Evolutionary conservation across 2,888 invertebrate genomes (phyloP).

Genomic region (Patella caerulea): DNA sequence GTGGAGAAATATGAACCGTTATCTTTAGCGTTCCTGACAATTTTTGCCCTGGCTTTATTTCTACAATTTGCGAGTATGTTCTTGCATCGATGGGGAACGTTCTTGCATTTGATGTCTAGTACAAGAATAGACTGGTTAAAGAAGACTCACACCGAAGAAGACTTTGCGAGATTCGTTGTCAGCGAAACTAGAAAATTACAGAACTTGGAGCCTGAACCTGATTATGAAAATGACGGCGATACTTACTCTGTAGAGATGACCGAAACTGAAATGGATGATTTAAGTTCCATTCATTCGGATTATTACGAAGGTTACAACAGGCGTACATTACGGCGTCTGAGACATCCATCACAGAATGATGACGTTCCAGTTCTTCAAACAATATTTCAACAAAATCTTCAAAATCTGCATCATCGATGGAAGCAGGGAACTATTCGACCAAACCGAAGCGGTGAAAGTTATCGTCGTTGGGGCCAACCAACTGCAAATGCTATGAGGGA

Average conservation of each 20-base stretch:
- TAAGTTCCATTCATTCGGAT: constrained; percentile 27
- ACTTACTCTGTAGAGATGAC: constrained; percentile 21
- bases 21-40: constrained; percentile 56
- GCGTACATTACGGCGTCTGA: constrained; percentile 33
- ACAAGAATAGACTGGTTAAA: constrained; percentile 62
- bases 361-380: constrained; percentile 55
- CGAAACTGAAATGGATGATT: constrained; percentile 26
- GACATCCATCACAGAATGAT: constrained; percentile 39
- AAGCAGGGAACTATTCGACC: constrained; percentile 44
- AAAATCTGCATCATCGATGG: constrained; percentile 55
- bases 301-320: constrained; percentile 26
- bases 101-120: constrained; percentile 64
- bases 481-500: not conserved
- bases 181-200: constrained; percentile 59
- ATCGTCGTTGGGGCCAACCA: not conserved
- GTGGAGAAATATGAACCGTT: constrained; percentile 61
- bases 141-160: constrained; percentile 58
- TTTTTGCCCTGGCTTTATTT: constrained; percentile 59
- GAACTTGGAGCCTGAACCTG: constrained; percentile 57
- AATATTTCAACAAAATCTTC: constrained; percentile 60
- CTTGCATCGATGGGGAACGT: constrained; percentile 64
- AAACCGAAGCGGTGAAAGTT: not conserved
- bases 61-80: constrained; percentile 63
- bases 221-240: constrained; percentile 53
- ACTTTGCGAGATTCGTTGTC: constrained; percentile 62